Conservation (phyloP, 2,113 vertebrate species). For the Sander vitreus region DNA sequence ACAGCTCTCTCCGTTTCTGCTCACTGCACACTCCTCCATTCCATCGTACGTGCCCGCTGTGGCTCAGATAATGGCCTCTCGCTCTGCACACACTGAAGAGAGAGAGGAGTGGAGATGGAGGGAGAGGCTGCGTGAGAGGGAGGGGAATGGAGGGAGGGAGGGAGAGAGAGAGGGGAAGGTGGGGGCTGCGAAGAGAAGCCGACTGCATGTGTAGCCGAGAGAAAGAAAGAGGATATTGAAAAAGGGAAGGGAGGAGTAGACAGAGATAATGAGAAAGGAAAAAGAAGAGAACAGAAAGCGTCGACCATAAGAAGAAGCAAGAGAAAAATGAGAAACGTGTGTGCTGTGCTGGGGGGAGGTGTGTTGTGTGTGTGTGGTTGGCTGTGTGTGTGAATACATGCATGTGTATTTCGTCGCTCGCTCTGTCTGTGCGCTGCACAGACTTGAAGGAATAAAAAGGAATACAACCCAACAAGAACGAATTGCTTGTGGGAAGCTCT, state of each 20-base stretch:
- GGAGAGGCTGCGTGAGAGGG: conserved; percentile 71
- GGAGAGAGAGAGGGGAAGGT: conserved; percentile 65
- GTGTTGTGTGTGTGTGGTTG: conserved; percentile 69
- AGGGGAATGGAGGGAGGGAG: conserved; percentile 65
- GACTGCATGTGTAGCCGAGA: conserved; percentile 80
- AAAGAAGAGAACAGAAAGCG: conserved; percentile 79
- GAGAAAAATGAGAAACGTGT: conserved; percentile 75
- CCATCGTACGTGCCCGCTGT: conserved; percentile 87
- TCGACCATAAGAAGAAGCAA: conserved; percentile 76
- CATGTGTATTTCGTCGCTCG: conserved; percentile 54
- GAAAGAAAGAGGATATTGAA: conserved; percentile 85
- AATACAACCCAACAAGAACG: conserved; percentile 48
- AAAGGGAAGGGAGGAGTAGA: conserved; percentile 84
- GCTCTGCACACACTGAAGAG: conserved; percentile 83
- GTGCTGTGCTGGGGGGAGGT: conserved; percentile 76
- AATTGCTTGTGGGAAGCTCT: conserved; percentile 63
- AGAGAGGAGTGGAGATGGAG: conserved; percentile 78
- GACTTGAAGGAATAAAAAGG: conserved; percentile 67
- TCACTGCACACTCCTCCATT: conserved; percentile 86
- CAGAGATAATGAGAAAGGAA: conserved; percentile 84
- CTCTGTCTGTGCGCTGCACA: conserved; percentile 73
- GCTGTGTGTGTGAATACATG: conserved; percentile 61
- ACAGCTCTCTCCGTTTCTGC: conserved; percentile 74
- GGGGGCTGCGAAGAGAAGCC: conserved; percentile 81
- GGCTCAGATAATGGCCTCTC: conserved; percentile 89